Conservation (phyloP, 2,797 vertebrate species). For the Aplochiton taeniatus region DNA sequence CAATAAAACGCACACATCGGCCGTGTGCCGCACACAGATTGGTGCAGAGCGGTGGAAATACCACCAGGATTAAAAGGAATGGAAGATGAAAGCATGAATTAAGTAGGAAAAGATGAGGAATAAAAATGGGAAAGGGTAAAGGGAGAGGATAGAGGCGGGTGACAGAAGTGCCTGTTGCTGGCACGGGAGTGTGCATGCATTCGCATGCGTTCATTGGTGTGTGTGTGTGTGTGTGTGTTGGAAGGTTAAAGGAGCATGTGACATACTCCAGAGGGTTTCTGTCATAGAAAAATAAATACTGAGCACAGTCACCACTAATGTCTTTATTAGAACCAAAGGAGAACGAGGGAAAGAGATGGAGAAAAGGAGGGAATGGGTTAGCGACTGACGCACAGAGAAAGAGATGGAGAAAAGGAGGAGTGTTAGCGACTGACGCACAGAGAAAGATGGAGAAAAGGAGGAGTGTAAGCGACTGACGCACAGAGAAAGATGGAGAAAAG, state of each 20-base stretch:
- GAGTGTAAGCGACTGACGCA: constrained; percentile 62
- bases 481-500: no score
- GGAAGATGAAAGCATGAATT: neutral
- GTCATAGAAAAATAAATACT: constrained; percentile 19
- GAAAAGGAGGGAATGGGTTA: constrained; percentile 47
- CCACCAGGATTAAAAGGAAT: neutral
- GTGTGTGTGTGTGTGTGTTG: neutral
- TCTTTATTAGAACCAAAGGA: constrained; percentile 43
- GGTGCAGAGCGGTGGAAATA: no score
- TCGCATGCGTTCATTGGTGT: neutral
- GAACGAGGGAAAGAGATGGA: constrained; percentile 43
- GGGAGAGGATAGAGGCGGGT: neutral
- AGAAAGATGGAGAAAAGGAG: no score
- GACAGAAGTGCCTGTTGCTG: neutral
- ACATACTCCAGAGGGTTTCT: constrained; percentile 9
- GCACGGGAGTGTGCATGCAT: neutral
- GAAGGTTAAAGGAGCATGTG: neutral
- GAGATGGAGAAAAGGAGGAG: no score
- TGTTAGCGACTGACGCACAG: constrained; percentile 59
- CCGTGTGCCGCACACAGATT: no score
- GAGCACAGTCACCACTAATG: constrained; percentile 15
- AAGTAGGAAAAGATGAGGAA: neutral
- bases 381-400: constrained; percentile 59
- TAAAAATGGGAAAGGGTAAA: neutral
- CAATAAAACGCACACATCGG: no score